Evolutionary conservation across 2,888 invertebrate genomes (phyloP).

Genomic region (Athalia cordata): DNA sequence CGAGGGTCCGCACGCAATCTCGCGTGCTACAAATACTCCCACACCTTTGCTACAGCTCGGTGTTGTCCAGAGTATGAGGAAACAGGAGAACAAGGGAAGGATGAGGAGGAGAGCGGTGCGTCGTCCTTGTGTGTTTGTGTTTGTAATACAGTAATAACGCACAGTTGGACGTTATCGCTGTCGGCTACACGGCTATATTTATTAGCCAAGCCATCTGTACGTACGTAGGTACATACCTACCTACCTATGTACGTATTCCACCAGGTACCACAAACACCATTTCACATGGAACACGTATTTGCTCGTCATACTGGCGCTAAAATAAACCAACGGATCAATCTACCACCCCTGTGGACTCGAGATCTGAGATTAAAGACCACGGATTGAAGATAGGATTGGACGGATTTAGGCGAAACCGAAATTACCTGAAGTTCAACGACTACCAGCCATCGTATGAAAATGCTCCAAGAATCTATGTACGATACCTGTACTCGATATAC

Average conservation of each 20-base stretch:
- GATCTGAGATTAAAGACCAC: constrained; percentile 10
- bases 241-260: no score
- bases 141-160: constrained; percentile 65
- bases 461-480: no score
- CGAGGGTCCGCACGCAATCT: constrained; percentile 67
- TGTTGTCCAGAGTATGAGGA: not conserved
- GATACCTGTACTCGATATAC: no score
- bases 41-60: constrained; percentile 45
- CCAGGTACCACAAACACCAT: constrained; percentile 20
- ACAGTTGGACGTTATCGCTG: constrained; percentile 60
- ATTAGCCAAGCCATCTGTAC: constrained; percentile 51
- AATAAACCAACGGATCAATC: constrained; percentile 42
- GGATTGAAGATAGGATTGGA: constrained; percentile 22
- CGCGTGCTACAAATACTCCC: constrained; percentile 67
- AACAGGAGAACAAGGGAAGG: not conserved
- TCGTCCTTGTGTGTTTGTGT: constrained; percentile 24
- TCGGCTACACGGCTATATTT: constrained; percentile 56
- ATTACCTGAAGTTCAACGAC: no score
- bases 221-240: no score
- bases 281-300: constrained; percentile 28
- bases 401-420: not conserved
- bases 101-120: constrained; percentile 10
- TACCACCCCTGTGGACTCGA: not conserved
- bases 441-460: no score
- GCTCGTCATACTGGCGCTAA: constrained; percentile 39